A percentile compares a stretch with the other conserved stretches of the same genome.
Evolutionary conservation across 2,888 invertebrate genomes (phyloP).

Genomic region (Perdita meconis): DNA sequence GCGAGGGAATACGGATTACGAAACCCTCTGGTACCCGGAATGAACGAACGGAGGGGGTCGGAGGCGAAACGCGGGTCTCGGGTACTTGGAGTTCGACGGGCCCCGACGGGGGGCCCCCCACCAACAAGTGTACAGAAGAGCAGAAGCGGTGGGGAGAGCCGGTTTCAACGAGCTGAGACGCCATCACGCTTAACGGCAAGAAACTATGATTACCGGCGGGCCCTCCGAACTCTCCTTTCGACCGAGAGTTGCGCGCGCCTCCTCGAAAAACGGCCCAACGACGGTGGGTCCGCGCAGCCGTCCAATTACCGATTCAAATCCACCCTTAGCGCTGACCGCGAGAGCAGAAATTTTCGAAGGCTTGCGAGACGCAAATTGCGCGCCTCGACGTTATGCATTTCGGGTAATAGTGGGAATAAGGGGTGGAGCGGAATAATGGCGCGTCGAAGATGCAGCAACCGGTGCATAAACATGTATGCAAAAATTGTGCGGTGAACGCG

Average conservation of each 20-base stretch:
- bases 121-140: conserved; percentile 43
- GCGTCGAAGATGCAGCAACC: conserved; percentile 7
- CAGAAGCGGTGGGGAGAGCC: conserved; percentile 80
- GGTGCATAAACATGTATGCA: conserved; percentile 25
- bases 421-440: conserved; percentile 65
- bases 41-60: conserved; percentile 12
- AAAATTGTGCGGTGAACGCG: conserved; percentile 1
- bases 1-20: conserved; percentile 46
- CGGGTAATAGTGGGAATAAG: conserved; percentile 56
- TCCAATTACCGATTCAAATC: conserved; percentile 49
- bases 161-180: conserved; percentile 80
- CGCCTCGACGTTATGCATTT: conserved; percentile 7
- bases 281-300: conserved; percentile 20
- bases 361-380: conserved; percentile 15
- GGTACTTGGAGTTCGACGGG: conserved; percentile 66
- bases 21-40: conserved; percentile 26
- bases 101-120: conserved; percentile 58
- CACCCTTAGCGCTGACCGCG: conserved; percentile 18
- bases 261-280: conserved; percentile 51
- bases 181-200: conserved; percentile 80
- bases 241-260: conserved; percentile 52
- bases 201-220: conserved; percentile 80
- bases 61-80: conserved; percentile 43
- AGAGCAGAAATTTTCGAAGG: conserved; percentile 23
- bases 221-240: conserved; percentile 51